phyloP scores from a whole-genome alignment of 2,888 invertebrate genomes.

The Ecdyonurus torrentis region DNA sequence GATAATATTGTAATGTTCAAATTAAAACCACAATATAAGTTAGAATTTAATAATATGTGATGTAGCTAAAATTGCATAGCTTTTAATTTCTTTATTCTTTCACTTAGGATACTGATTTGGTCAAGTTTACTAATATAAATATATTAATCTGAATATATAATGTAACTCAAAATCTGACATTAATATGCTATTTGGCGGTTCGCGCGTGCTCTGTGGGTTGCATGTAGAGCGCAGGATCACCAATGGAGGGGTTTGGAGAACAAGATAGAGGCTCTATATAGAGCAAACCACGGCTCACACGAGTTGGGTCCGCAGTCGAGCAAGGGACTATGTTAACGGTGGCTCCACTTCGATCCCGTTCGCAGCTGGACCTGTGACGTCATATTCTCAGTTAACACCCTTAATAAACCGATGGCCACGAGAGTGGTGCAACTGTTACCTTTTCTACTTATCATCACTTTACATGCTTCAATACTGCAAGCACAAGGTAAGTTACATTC shows the following conservation, averaged over 20 bases:
- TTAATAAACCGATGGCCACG: not conserved
- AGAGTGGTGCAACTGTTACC: not conserved
- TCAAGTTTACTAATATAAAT: too few relatives aligned
- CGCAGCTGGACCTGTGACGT: not conserved
- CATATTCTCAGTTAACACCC: not conserved
- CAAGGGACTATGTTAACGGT: not conserved
- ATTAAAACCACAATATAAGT: too few relatives aligned
- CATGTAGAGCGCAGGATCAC: not conserved
- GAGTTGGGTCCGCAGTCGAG: not conserved
- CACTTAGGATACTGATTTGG: too few relatives aligned
- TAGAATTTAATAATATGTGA: too few relatives aligned
- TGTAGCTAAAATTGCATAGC: too few relatives aligned
- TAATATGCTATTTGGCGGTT: not conserved
- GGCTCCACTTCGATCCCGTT: not conserved
- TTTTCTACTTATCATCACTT: not conserved
- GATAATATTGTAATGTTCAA: too few relatives aligned
- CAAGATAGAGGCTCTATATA: not conserved
- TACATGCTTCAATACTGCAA: not conserved
- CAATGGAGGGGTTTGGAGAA: not conserved
- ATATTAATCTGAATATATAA: too few relatives aligned
- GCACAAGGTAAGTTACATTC: not conserved
- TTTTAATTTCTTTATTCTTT: too few relatives aligned
- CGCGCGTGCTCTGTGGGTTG: not conserved
- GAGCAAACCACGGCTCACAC: not conserved
- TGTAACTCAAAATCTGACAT: too few relatives aligned